These are phyloP conservation scores for Carterocephalus palaemon DNA, from an alignment of 2,888 invertebrate genomes.

Conservation along the genomic window DNA sequence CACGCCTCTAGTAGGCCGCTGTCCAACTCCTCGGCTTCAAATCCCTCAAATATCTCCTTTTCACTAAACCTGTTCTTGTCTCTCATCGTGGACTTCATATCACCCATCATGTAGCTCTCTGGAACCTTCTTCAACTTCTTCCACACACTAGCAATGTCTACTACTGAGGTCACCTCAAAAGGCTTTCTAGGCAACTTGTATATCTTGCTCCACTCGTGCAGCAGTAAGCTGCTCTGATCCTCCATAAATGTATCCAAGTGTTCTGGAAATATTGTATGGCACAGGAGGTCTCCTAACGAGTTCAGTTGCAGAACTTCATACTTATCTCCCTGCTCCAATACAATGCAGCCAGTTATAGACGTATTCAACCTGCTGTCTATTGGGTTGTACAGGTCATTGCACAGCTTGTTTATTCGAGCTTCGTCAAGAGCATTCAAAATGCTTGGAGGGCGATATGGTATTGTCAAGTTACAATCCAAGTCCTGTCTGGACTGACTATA, in stretches of 20 bases:
- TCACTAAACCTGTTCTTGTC: conserved; percentile 43
- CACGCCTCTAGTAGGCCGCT: conserved; percentile 57
- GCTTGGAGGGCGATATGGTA: conserved; percentile 63
- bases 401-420: conserved; percentile 50
- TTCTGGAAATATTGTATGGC: conserved; percentile 53
- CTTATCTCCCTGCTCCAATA: conserved; percentile 50
- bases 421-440: conserved; percentile 50
- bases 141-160: conserved; percentile 51
- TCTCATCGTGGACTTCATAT: conserved; percentile 31
- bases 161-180: conserved; percentile 50
- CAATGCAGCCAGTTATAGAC: conserved; percentile 50
- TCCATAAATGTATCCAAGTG: conserved; percentile 52
- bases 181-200: conserved; percentile 41
- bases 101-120: conserved; percentile 42
- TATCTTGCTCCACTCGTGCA: conserved; percentile 56
- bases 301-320: conserved; percentile 58
- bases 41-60: conserved; percentile 51
- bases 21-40: conserved; percentile 56
- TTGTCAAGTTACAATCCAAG: conserved; percentile 41
- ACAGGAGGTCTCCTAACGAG: conserved; percentile 63
- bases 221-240: conserved; percentile 47
- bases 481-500: conserved; percentile 40
- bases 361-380: conserved; percentile 52
- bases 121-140: conserved; percentile 51
- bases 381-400: conserved; percentile 52